Percentiles rank a stretch among this genome's conserved stretches.
Evolutionary conservation across 2,113 vertebrate species (phyloP).

Genomic region (Muntiacus reevesi): DNA sequence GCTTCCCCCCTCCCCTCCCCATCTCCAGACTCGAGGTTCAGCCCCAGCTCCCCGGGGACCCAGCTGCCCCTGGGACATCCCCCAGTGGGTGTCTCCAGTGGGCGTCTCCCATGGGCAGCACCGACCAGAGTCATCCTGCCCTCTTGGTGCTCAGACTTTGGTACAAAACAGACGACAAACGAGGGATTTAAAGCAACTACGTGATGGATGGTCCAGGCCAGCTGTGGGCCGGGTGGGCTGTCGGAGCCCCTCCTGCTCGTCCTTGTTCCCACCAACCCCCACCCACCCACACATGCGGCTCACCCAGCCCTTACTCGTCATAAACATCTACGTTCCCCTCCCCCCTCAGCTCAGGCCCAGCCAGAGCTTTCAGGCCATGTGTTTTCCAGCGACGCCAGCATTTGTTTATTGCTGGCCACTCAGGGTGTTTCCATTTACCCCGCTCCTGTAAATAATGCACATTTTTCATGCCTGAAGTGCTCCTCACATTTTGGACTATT

Average conservation of each 20-base stretch:
- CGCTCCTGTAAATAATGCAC: fast-evolving
- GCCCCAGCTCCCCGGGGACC: background rate
- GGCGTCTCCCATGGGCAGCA: background rate
- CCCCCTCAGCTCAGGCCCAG: fast-evolving
- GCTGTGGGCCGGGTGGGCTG: background rate
- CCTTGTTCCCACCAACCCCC: background rate
- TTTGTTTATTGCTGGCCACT: background rate
- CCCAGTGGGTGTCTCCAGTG: background rate
- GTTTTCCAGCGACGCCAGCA: fast-evolving
- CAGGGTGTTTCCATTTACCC: background rate
- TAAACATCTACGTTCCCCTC: background rate
- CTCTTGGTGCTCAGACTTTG: background rate
- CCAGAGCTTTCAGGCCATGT: fast-evolving
- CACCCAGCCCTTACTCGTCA: background rate
- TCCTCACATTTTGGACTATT: background rate
- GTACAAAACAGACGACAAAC: background rate
- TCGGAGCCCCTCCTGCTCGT: background rate
- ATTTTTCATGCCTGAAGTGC: fast-evolving
- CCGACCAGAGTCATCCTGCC: background rate
- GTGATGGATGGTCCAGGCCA: background rate
- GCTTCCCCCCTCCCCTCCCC: background rate
- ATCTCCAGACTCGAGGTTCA: background rate
- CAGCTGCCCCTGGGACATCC: background rate
- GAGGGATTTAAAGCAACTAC: background rate
- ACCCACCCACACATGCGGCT: fast-evolving